Evolutionary conservation across 2,113 vertebrate genomes (phyloP), one percentile per base, ranked within the genome.

Genomic region (Bombycilla garrulus): DNA sequence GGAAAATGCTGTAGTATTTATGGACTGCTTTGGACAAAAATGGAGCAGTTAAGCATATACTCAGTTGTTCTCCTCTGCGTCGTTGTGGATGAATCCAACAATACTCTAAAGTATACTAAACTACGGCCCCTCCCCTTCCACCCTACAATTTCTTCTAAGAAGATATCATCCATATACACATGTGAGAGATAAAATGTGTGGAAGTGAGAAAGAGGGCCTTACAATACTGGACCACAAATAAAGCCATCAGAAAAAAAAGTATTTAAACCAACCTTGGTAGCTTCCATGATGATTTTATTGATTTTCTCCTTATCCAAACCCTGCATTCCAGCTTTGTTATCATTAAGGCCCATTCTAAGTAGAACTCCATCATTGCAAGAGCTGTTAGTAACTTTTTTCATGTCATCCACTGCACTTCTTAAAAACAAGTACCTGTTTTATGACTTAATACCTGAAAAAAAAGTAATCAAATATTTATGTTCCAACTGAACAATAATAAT

Each of bases 251-350:
- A 10, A 77, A 40, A 90, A 90, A 73, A 16, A 26, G 8, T 44
- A 76, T 71, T 70, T 44, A 93, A 95, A 97, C 93, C 84, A 97
- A 99, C 99, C 98, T 99, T 99, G n/a, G 99, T 99, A 36, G 98
- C 95, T 90, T 99, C 98, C 98, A 99, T 98, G 96, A 99, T 99
- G 97, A 99, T 99, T 98, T 98, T 99, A 97, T 99, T 99, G 95
- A 99, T 99, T 97, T 99, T 99, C 64, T 99, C 99, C 97, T 99
- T 99, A 98, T 99, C 98, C 91, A 99, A 97, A 73, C 99, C 99
- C 93, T 99, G 98, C 99, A 99, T 99, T 77, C 99, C 99, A 94
- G 99, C 99, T 96, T 99, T 99, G 97, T 99, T 99, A 96, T 99
- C 99, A 96, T 99, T 99, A 86, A 99, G 98, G 40, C 99, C 99